A percentile compares a stretch with the other conserved stretches of the same genome.
phyloP scores from a whole-genome alignment of 2,113 vertebrate species.

The Gopherus flavomarginatus region DNA sequence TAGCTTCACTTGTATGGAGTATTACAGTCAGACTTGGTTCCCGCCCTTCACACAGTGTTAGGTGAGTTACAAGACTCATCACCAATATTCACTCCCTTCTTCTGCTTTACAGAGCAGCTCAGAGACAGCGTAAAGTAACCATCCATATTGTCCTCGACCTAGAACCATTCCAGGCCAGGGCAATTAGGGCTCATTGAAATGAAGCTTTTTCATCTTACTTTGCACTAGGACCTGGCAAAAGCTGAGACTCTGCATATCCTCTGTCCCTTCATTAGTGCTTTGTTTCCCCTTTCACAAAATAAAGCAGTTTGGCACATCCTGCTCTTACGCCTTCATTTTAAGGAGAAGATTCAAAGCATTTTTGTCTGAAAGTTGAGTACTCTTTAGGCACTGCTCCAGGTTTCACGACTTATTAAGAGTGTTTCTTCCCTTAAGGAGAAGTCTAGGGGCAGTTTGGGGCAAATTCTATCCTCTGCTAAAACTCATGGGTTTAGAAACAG shows the following conservation, averaged over 20 bases:
- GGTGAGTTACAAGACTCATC: not conserved
- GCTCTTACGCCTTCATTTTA: not conserved
- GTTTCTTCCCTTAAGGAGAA: not conserved
- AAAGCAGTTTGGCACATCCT: not conserved
- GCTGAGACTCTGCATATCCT: rapidly evolving
- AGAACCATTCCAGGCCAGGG: not conserved
- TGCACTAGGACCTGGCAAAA: rapidly evolving
- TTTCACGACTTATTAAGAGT: not conserved
- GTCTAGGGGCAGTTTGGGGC: not conserved
- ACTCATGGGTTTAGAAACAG: not conserved
- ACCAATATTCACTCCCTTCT: not conserved
- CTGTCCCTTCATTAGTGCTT: not conserved
- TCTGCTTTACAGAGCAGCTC: not conserved
- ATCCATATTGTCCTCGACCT: not conserved
- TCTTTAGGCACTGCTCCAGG: not conserved
- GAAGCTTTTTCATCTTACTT: not conserved
- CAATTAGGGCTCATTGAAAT: not conserved
- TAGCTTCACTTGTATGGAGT: not conserved
- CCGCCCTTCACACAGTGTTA: not conserved
- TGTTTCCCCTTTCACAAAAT: not conserved
- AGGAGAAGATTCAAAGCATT: not conserved
- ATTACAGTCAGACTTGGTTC: not conserved
- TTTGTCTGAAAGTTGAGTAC: not conserved
- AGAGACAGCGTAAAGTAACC: not conserved
- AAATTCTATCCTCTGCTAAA: not conserved